These are phyloP conservation scores for Erebia ligea DNA, from an alignment of 2,888 invertebrate genomes.

Conservation along the genomic window DNA sequence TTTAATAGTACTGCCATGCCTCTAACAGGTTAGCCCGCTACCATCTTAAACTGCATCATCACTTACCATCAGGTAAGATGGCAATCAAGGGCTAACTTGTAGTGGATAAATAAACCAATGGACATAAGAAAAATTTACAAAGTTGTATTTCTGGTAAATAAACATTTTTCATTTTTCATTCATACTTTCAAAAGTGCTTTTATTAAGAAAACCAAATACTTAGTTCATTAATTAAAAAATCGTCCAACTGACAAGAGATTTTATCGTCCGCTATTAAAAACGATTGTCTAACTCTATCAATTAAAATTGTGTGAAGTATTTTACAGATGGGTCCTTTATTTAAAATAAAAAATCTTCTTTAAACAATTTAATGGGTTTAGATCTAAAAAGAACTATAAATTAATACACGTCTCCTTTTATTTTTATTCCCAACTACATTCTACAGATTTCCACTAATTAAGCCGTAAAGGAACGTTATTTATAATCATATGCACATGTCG, in stretches of 20 bases:
- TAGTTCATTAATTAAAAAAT: background rate
- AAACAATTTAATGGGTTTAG: background rate
- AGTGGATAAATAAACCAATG: no score
- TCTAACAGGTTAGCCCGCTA: no score
- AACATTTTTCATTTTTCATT: no score
- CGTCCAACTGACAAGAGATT: background rate
- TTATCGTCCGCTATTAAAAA: background rate
- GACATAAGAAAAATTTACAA: no score
- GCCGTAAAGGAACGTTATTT: constrained; percentile 19
- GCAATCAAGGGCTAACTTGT: no score
- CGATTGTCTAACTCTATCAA: background rate
- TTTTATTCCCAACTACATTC: constrained; percentile 1
- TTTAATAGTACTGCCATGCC: no score
- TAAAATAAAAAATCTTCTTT: background rate
- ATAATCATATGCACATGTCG: constrained; percentile 3
- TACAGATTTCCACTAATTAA: constrained; percentile 14
- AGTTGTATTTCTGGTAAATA: no score
- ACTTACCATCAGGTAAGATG: no score
- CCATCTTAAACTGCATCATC: no score
- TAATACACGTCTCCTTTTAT: background rate
- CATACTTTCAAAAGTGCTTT: background rate
- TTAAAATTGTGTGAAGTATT: background rate
- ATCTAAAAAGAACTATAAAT: constrained; percentile 11
- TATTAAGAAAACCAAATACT: background rate
- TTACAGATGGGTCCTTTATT: background rate